Evolutionary conservation across 23 tunicate species (phyloP).

Genomic region (Oikopleura dioica): DNA sequence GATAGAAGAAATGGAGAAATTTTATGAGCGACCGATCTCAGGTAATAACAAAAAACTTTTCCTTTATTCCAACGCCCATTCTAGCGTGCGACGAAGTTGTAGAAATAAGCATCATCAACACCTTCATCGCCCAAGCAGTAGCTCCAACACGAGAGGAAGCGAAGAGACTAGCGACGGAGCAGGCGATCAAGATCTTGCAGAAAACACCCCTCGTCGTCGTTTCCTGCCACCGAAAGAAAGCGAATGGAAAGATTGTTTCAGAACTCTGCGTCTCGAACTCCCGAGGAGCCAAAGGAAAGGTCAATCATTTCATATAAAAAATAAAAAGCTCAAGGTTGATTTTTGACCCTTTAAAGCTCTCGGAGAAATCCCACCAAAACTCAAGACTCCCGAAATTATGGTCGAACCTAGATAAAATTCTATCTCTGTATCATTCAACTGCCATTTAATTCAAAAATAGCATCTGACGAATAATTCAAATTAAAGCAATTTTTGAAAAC

Average conservation of each 20-base stretch:
- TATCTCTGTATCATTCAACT: neutral
- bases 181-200: neutral
- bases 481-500: neutral
- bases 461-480: neutral
- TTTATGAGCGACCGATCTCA: too few species aligned
- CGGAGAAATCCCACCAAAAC: neutral
- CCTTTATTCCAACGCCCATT: too few species aligned
- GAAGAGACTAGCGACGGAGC: neutral
- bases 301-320: too few species aligned
- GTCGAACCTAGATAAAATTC: neutral
- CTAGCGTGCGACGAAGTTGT: slow-evolving; percentile 3
- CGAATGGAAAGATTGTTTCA: neutral
- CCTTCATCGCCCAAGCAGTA: neutral
- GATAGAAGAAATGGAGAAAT: too few species aligned
- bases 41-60: too few species aligned
- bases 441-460: neutral
- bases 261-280: neutral
- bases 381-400: neutral
- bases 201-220: neutral
- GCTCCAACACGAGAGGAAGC: neutral
- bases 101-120: neutral
- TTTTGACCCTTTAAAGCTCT: too few species aligned
- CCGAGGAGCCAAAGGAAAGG: neutral
- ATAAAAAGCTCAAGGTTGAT: too few species aligned
- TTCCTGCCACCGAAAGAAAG: neutral